Percentiles rank a stretch among this genome's conserved stretches.
phyloP scores from a whole-genome alignment of 2,888 invertebrate genomes.

The Phaonia tiefii region DNA sequence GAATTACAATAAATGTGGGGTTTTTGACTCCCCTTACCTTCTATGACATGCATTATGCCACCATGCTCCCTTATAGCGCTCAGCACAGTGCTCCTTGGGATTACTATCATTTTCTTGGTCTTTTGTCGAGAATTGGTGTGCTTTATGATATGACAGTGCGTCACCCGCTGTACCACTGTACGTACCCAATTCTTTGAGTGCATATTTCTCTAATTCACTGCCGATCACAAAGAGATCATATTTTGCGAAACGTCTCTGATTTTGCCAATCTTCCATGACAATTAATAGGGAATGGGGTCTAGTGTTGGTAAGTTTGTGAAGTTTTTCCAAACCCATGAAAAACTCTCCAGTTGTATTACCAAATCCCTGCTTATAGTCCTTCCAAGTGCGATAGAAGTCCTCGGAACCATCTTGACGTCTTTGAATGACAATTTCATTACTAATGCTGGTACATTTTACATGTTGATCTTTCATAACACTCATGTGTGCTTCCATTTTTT shows the following conservation, averaged over 20 bases:
- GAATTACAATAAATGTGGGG: too few species aligned
- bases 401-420: constrained; percentile 1
- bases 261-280: constrained; percentile 83
- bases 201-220: constrained; percentile 83
- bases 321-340: background rate
- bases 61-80: constrained; percentile 85
- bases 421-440: background rate
- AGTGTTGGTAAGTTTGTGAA: background rate
- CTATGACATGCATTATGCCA: constrained; percentile 86
- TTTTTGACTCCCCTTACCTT: constrained; percentile 80
- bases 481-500: too few species aligned
- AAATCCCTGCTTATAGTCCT: background rate
- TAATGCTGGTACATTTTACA: too few species aligned
- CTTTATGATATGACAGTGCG: constrained; percentile 84
- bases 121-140: constrained; percentile 84
- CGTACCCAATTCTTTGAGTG: constrained; percentile 83
- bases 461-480: too few species aligned
- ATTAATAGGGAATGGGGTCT: constrained; percentile 82
- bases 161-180: constrained; percentile 85
- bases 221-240: constrained; percentile 85
- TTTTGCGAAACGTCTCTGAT: constrained; percentile 82
- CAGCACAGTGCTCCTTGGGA: constrained; percentile 84
- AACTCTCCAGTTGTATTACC: background rate
- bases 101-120: constrained; percentile 85
- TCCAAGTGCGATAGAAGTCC: constrained; percentile 7